These are phyloP conservation scores for Ophioderma brevispina DNA, from an alignment of 35 echinoderm and acorn worm genomes.

Conservation along the genomic window DNA sequence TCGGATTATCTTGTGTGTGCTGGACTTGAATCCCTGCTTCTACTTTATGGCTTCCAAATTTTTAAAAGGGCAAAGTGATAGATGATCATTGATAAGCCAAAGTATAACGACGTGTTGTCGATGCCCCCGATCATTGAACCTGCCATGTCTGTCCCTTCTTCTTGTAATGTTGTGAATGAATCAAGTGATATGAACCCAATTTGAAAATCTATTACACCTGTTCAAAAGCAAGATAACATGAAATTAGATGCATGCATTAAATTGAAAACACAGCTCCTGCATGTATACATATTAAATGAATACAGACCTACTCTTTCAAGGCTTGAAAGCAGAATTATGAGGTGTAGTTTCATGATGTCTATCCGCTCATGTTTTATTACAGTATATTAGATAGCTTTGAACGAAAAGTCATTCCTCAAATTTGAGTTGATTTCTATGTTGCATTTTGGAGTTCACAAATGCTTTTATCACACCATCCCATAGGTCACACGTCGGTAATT, in stretches of 20 bases:
- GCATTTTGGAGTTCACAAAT: no score
- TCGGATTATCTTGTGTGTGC: no score
- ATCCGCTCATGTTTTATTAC: no score
- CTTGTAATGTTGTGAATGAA: slow-evolving; percentile 21
- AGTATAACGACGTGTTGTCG: slow-evolving; percentile 66
- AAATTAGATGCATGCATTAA: neutral
- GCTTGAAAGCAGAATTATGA: neutral
- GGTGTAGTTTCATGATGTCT: neutral
- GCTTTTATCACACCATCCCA: no score
- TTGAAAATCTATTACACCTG: slow-evolving; percentile 60
- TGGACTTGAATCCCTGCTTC: no score
- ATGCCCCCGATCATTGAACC: slow-evolving; percentile 41
- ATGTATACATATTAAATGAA: neutral
- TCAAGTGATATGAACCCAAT: slow-evolving; percentile 43
- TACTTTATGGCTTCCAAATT: no score
- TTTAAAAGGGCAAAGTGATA: no score
- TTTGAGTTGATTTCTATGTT: no score
- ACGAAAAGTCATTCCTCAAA: no score
- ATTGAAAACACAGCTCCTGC: neutral
- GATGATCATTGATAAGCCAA: no score
- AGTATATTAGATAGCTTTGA: no score
- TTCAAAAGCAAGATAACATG: neutral
- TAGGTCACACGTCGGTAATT: no score
- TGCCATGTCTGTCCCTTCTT: slow-evolving; percentile 43
- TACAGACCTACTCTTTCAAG: neutral